Percentiles rank a stretch among this genome's conserved stretches.
Conservation (phyloP, 1,140 invertebrate genomes). For the Pseudomyrmex gracilis region DNA sequence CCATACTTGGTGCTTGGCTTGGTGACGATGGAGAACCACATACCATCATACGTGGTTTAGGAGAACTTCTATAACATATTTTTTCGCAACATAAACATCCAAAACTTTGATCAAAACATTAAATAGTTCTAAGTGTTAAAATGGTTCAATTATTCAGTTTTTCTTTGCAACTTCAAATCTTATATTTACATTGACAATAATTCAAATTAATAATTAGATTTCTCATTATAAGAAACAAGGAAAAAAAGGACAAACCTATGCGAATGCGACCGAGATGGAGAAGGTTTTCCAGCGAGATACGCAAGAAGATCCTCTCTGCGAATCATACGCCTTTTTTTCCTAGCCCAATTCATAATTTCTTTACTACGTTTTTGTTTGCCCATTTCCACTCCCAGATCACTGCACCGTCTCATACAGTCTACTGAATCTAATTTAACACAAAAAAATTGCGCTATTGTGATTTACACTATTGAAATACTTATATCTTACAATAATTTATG, state of each 20-base stretch:
- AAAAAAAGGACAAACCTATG: slow-evolving; percentile 75
- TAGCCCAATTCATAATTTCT: slow-evolving; percentile 92
- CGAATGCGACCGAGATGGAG: slow-evolving; percentile 86
- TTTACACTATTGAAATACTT: too few species aligned
- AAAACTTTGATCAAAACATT: too few species aligned
- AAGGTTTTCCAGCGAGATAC: slow-evolving; percentile 91
- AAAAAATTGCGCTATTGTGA: too few species aligned
- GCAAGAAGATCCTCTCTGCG: slow-evolving; percentile 91
- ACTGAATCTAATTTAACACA: slow-evolving; percentile 87
- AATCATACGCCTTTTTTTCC: slow-evolving; percentile 90
- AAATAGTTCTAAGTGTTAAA: too few species aligned
- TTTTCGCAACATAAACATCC: neutral
- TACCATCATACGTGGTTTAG: slow-evolving; percentile 85
- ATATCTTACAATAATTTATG: too few species aligned
- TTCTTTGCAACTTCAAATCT: too few species aligned
- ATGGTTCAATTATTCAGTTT: too few species aligned
- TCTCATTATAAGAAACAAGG: too few species aligned
- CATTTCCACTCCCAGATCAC: slow-evolving; percentile 90
- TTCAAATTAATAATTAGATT: neutral
- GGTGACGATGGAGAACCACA: slow-evolving; percentile 84
- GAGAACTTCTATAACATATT: slow-evolving; percentile 82
- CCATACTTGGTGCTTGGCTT: slow-evolving; percentile 83
- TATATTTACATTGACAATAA: neutral
- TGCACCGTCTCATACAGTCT: slow-evolving; percentile 89
- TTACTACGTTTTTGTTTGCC: slow-evolving; percentile 91